Evolutionary conservation across 2,113 vertebrate genomes (phyloP).

Genomic region (Megaceryle maxima): DNA sequence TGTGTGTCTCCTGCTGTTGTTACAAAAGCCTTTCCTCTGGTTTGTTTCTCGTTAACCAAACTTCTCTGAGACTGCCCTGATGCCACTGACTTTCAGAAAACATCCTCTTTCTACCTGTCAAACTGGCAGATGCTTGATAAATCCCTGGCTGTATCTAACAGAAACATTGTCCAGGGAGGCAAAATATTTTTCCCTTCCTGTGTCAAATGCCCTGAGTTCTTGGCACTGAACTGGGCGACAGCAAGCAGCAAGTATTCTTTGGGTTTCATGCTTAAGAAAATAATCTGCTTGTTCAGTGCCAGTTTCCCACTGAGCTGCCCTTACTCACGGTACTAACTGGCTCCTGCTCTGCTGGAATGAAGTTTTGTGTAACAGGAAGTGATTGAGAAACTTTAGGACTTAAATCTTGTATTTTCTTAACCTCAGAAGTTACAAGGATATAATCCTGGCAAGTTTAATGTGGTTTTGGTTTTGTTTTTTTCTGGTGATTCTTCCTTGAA

Average conservation of each 20-base stretch:
- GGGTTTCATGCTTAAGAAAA: not conserved
- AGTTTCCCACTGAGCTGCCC: not conserved
- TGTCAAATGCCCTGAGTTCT: not conserved
- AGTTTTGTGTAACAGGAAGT: not conserved
- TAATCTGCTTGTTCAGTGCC: not conserved
- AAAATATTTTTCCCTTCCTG: not conserved
- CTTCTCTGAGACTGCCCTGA: not conserved
- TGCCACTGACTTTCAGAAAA: not conserved
- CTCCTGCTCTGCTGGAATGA: not conserved
- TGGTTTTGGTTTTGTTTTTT: too few relatives aligned
- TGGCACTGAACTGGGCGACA: not conserved
- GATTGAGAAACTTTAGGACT: not conserved
- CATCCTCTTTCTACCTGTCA: not conserved
- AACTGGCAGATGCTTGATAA: not conserved
- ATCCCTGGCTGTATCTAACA: not conserved
- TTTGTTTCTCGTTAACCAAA: not conserved
- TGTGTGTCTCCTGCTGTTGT: not conserved
- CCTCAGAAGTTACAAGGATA: fast-evolving
- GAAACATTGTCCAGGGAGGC: not conserved
- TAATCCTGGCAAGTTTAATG: not conserved
- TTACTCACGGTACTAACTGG: not conserved
- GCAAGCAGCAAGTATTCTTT: not conserved
- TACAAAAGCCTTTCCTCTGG: not conserved
- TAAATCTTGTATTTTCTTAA: not conserved
- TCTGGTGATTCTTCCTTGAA: not conserved